phyloP scores from a whole-genome alignment of 2,888 invertebrate genomes.

The Pedicia rivosa region DNA sequence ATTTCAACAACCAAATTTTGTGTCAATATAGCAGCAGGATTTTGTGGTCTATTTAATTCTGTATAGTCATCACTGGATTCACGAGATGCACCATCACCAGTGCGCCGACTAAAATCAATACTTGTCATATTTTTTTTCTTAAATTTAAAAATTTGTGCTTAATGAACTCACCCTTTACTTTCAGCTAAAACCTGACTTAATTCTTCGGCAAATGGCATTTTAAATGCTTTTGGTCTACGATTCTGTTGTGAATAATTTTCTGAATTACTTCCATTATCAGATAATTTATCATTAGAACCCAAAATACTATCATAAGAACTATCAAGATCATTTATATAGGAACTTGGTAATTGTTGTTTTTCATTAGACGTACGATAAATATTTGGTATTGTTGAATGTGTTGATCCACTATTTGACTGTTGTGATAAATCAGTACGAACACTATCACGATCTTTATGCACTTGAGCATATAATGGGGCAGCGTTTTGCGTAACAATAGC shows the following conservation, averaged over 20 bases:
- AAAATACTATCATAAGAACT: conserved; percentile 32
- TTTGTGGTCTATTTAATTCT: conserved; percentile 41
- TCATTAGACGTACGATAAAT: conserved; percentile 31
- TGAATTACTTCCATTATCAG: conserved; percentile 25
- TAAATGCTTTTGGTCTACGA: conserved; percentile 24
- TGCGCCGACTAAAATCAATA: conserved; percentile 19
- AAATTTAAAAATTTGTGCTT: too few relatives aligned
- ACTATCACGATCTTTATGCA: conserved; percentile 33
- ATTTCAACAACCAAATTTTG: conserved; percentile 78
- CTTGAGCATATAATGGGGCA: conserved; percentile 32
- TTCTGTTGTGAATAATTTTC: conserved; percentile 32
- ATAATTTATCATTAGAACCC: conserved; percentile 30
- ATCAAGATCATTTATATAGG: conserved; percentile 27
- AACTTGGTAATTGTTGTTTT: conserved; percentile 31
- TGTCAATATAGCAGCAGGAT: conserved; percentile 52
- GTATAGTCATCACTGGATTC: conserved; percentile 45
- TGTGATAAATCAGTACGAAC: conserved; percentile 14
- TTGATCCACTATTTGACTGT: conserved; percentile 11
- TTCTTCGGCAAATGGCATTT: conserved; percentile 67
- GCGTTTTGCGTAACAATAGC: conserved; percentile 18
- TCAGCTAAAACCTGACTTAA: conserved; percentile 75
- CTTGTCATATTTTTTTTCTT: background rate
- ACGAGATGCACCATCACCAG: conserved; percentile 34
- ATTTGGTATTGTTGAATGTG: conserved; percentile 22
- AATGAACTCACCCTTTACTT: conserved; percentile 58